Evolutionary conservation across 1,140 invertebrate genomes (phyloP), one percentile per base, ranked within the genome.

Genomic region (Tribolium castaneum): DNA sequence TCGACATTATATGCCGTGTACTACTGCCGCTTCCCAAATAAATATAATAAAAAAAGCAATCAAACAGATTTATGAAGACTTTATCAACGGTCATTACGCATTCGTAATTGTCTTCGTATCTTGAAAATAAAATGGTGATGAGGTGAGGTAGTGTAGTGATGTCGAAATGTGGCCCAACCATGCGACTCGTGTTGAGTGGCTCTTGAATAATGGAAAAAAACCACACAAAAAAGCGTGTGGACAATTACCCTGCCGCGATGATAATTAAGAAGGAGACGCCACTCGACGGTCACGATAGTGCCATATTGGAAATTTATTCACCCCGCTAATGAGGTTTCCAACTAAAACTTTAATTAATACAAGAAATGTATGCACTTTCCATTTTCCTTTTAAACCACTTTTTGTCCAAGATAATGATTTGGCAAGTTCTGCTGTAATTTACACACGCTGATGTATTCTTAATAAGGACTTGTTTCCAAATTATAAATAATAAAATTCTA

Each of bases 261-360:
- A 34, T 66, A 66, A 66, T 66, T 66, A 66, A 30, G 52, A 56
- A 22, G 10, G 54, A 59, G 16, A 30, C 54, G 54, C 13, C 54
- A 22, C 3, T 22, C 19, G 54, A 59, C 54, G n/a, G 59, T 12
- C 59, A 66, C 59, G 59, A 66, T 66, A 66, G 59, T 66, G 59
- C 59, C 59, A 66, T 66, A 66, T 66, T 66, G 59, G 59, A 66
- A 66, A 66, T 66, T 66, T 66, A 66, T 66, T 35, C 10, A 35
- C 22, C 14, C 30, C n/a, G 10, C n/a, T 34, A 66, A 66, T 30
- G 54, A 25, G 39, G 39, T 45, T 45, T 45, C 39, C 39, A 45
- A 45, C 39, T 45, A 45, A 45, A 45, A 45, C 39, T 45, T 45
- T 10, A 45, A 45, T 45, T 45, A 45, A 45, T 9, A 45, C 5